Evolutionary conservation across 1,140 invertebrate genomes (phyloP).

Genomic region (Cydia splendana): DNA sequence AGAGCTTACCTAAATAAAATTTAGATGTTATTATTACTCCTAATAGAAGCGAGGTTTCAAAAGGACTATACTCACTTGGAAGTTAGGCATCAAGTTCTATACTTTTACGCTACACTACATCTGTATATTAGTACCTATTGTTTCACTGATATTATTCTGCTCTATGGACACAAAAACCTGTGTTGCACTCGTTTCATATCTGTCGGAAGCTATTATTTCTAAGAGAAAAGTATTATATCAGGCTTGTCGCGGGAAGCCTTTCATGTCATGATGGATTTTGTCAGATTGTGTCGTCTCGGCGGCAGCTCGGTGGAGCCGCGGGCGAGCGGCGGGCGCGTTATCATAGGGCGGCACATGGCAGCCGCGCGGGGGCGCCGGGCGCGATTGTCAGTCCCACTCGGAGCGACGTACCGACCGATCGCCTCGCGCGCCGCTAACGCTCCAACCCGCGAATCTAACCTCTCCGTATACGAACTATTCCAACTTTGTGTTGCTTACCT

Average conservation of each 20-base stretch:
- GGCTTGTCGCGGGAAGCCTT: slow-evolving; percentile 48
- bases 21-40: background rate
- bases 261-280: slow-evolving; percentile 57
- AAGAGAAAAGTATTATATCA: slow-evolving; percentile 42
- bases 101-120: too few species aligned
- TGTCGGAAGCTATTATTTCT: slow-evolving; percentile 38
- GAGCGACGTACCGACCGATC: slow-evolving; percentile 65
- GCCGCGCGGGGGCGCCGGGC: slow-evolving; percentile 49
- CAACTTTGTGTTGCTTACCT: slow-evolving; percentile 32
- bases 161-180: slow-evolving; percentile 19
- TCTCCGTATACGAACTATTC: slow-evolving; percentile 37
- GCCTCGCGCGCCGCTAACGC: slow-evolving; percentile 53
- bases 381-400: slow-evolving; percentile 53
- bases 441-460: slow-evolving; percentile 49
- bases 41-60: background rate
- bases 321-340: slow-evolving; percentile 46
- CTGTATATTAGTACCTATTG: background rate
- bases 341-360: slow-evolving; percentile 52
- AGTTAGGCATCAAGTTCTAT: too few species aligned
- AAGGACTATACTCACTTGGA: background rate
- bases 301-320: slow-evolving; percentile 31
- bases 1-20: background rate
- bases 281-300: slow-evolving; percentile 50
- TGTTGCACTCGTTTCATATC: slow-evolving; percentile 25
- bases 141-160: background rate